Conservation (phyloP, 1,140 invertebrate species). For the Lasioglossum baleicum region DNA sequence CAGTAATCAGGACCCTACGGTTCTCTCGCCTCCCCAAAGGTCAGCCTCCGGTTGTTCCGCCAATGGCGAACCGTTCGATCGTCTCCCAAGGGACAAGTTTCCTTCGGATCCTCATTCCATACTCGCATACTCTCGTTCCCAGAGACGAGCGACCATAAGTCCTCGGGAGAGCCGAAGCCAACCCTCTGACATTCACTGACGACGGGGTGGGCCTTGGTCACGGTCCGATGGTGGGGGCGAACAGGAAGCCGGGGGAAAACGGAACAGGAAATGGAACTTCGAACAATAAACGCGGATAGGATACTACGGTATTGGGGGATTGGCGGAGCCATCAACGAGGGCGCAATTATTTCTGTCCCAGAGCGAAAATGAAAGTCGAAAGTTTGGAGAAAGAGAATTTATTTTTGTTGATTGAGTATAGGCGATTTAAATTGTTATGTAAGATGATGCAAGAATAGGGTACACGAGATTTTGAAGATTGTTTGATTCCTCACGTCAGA, state of each 20-base stretch:
- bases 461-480: too few relatives aligned
- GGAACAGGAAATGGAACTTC: constrained; percentile 26
- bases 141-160: constrained; percentile 27
- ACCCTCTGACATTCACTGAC: constrained; percentile 46
- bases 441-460: too few relatives aligned
- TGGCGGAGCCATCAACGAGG: too few relatives aligned
- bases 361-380: too few relatives aligned
- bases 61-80: constrained; percentile 52
- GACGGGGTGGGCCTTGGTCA: constrained; percentile 38
- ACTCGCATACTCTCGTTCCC: background rate
- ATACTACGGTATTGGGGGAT: background rate
- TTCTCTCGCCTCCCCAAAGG: constrained; percentile 44
- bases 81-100: constrained; percentile 43
- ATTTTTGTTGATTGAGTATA: too few relatives aligned
- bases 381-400: too few relatives aligned
- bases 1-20: constrained; percentile 43
- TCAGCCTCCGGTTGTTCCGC: constrained; percentile 51
- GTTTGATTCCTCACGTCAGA: too few relatives aligned
- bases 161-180: constrained; percentile 2
- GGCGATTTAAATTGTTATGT: too few relatives aligned
- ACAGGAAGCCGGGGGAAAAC: constrained; percentile 20
- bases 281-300: constrained; percentile 7
- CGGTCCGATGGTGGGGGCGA: constrained; percentile 26
- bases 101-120: constrained; percentile 12
- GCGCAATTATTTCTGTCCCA: too few relatives aligned